A percentile compares a stretch with the other conserved stretches of the same genome.
Evolutionary conservation across 2,113 vertebrate species (phyloP).

Genomic region (Nycticebus coucang): DNA sequence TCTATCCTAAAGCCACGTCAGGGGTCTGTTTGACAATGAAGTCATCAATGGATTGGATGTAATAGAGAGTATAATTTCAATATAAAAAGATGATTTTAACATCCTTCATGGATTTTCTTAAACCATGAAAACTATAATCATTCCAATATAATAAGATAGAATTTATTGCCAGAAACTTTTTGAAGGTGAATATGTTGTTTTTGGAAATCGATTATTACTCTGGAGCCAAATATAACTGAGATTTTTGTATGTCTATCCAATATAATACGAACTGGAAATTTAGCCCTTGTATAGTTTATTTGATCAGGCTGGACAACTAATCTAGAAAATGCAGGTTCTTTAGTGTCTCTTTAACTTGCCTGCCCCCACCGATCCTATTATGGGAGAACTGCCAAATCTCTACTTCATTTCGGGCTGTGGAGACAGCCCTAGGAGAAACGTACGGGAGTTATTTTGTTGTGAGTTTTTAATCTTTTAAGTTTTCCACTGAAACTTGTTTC

Average conservation of each 20-base stretch:
- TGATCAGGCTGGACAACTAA: conserved; percentile 58
- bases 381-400: conserved; percentile 61
- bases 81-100: conserved; percentile 29
- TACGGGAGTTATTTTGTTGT: conserved; percentile 76
- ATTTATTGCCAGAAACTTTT: conserved; percentile 45
- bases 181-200: conserved; percentile 69
- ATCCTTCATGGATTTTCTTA: conserved; percentile 58
- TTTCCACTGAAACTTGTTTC: conserved; percentile 85
- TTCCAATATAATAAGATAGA: background rate
- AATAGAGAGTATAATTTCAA: conserved; percentile 54
- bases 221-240: conserved; percentile 40
- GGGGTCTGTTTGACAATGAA: conserved; percentile 16
- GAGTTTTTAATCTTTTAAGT: conserved; percentile 84
- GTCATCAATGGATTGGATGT: background rate
- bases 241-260: conserved; percentile 35
- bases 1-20: background rate
- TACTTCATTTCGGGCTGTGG: conserved; percentile 26
- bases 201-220: conserved; percentile 74
- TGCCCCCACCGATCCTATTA: conserved; percentile 38
- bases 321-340: conserved; percentile 57
- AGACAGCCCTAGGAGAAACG: conserved; percentile 72
- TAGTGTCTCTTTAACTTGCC: conserved; percentile 46
- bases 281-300: conserved; percentile 50
- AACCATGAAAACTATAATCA: conserved; percentile 50
- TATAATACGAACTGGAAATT: conserved; percentile 38